phyloP scores from a whole-genome alignment of 2,888 invertebrate species.

The Mesoligia furuncula region DNA sequence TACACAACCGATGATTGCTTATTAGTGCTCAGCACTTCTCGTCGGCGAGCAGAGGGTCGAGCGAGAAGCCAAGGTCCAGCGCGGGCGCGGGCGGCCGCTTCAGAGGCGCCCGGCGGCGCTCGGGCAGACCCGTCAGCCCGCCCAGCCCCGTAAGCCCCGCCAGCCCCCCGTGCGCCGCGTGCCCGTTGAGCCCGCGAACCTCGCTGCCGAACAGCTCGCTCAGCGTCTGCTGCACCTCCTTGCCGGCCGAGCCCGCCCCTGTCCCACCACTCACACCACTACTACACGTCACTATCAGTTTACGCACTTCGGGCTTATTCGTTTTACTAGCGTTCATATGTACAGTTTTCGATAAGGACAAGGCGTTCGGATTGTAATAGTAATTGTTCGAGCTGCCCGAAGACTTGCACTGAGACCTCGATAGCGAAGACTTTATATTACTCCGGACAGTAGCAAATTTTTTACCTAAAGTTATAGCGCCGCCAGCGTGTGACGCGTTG shows the following conservation, averaged over 20 bases:
- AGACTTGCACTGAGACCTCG: slow-evolving; percentile 82
- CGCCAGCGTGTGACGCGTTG: slow-evolving; percentile 90
- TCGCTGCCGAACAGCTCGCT: slow-evolving; percentile 80
- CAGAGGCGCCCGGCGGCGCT: slow-evolving; percentile 68
- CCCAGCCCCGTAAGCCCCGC: slow-evolving; percentile 33
- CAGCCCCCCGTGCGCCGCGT: slow-evolving; percentile 64
- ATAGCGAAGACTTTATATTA: slow-evolving; percentile 86
- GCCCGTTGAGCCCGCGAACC: slow-evolving; percentile 79
- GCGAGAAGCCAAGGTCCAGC: slow-evolving; percentile 85
- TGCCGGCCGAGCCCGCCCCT: slow-evolving; percentile 64
- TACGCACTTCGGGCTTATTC: slow-evolving; percentile 87
- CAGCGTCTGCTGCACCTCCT: slow-evolving; percentile 78
- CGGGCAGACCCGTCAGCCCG: slow-evolving; percentile 31
- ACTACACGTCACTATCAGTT: slow-evolving; percentile 88
- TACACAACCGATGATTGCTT: slow-evolving; percentile 86
- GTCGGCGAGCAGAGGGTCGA: slow-evolving; percentile 87
- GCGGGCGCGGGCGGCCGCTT: slow-evolving; percentile 76
- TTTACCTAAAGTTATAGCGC: slow-evolving; percentile 89
- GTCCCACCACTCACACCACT: slow-evolving; percentile 67
- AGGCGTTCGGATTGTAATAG: slow-evolving; percentile 80
- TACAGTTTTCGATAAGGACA: slow-evolving; percentile 85
- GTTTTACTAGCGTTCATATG: slow-evolving; percentile 86
- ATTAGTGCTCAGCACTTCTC: slow-evolving; percentile 86
- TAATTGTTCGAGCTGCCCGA: slow-evolving; percentile 79
- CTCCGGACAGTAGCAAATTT: slow-evolving; percentile 87